Conservation (phyloP, 1,140 invertebrate genomes). For the Luehdorfia chinensis region DNA sequence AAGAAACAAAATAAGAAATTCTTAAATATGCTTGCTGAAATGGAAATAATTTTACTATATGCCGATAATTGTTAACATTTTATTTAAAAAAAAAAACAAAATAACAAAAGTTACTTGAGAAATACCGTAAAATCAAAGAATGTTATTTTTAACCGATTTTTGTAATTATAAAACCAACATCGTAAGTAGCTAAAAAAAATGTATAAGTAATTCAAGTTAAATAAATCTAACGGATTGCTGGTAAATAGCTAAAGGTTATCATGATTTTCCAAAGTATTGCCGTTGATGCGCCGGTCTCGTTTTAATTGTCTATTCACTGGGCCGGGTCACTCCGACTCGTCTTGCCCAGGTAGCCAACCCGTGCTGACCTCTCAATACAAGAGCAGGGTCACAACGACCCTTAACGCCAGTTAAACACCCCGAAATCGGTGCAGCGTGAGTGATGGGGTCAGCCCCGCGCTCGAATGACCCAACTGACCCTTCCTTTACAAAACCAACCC, state of each 20-base stretch:
- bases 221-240: conserved; percentile 19
- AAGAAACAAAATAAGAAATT: too few species aligned
- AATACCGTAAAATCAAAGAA: too few species aligned
- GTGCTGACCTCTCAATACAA: conserved; percentile 54
- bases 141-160: too few species aligned
- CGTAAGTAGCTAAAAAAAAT: too few species aligned
- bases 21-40: too few species aligned
- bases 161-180: too few species aligned
- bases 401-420: conserved; percentile 65
- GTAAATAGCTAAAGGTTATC: conserved; percentile 57
- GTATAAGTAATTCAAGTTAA: conserved; percentile 6
- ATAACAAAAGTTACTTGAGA: too few species aligned
- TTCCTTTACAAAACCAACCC: conserved; percentile 57
- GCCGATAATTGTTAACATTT: too few species aligned
- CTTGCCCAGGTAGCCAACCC: conserved; percentile 63
- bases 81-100: too few species aligned
- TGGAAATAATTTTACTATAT: too few species aligned
- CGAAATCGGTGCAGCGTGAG: conserved; percentile 65
- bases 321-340: conserved; percentile 47
- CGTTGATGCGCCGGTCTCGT: conserved; percentile 54
- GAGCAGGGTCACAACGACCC: conserved; percentile 59
- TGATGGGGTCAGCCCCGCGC: conserved; percentile 61
- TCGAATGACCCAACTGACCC: conserved; percentile 67
- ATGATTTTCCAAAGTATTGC: conserved; percentile 50
- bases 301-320: conserved; percentile 66